phyloP scores from a whole-genome alignment of 2,113 vertebrate species.

The Dissostichus mawsoni region DNA sequence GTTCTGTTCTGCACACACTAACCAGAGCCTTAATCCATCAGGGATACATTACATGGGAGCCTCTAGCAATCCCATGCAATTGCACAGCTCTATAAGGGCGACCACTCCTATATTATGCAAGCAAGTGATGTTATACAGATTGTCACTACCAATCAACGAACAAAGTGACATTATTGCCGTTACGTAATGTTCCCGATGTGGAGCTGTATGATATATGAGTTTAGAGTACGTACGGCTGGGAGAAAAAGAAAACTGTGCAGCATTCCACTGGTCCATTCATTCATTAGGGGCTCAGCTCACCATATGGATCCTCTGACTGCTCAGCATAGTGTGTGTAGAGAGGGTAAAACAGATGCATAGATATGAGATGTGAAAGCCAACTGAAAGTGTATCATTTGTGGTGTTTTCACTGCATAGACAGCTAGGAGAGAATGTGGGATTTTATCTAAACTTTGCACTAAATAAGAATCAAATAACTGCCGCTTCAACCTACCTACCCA shows the following conservation, averaged over 20 bases:
- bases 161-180: slow-evolving; percentile 36
- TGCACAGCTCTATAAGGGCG: slow-evolving; percentile 46
- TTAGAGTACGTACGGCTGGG: slow-evolving; percentile 20
- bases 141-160: slow-evolving; percentile 57
- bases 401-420: not conserved
- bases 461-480: too few species aligned
- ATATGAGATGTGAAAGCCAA: slow-evolving; percentile 10
- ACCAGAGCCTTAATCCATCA: slow-evolving; percentile 72
- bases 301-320: slow-evolving; percentile 62
- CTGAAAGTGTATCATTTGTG: not conserved
- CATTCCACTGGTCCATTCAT: slow-evolving; percentile 73
- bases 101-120: slow-evolving; percentile 54
- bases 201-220: slow-evolving; percentile 5
- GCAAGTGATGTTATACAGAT: slow-evolving; percentile 62
- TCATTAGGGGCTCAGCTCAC: slow-evolving; percentile 57
- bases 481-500: too few species aligned
- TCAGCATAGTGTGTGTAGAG: slow-evolving; percentile 18
- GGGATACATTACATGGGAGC: slow-evolving; percentile 70
- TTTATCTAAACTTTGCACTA: not conserved
- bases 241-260: slow-evolving; percentile 53
- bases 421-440: not conserved
- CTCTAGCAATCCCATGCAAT: slow-evolving; percentile 54
- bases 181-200: slow-evolving; percentile 33
- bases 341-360: slow-evolving; percentile 3
- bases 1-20: slow-evolving; percentile 71